Conservation (phyloP, 2,888 invertebrate genomes). For the Mactromeris polynyma region DNA sequence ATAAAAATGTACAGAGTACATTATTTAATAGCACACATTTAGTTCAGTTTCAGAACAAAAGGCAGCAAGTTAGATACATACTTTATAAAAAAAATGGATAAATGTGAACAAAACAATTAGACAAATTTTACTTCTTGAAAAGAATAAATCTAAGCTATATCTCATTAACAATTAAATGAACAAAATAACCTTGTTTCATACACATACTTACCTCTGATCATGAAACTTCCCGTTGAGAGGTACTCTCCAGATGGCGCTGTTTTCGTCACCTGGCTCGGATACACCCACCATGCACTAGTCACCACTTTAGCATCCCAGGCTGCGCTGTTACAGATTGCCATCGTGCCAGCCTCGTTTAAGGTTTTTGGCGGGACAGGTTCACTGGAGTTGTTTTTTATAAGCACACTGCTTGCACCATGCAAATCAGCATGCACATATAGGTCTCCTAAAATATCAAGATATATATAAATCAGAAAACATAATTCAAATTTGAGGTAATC, state of each 20-base stretch:
- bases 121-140: too few species aligned
- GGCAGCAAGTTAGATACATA: too few species aligned
- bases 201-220: conserved; percentile 88
- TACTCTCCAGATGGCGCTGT: conserved; percentile 99
- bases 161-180: too few species aligned
- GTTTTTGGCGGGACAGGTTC: conserved; percentile 96
- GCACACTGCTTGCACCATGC: conserved; percentile 90
- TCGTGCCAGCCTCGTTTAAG: conserved; percentile 97
- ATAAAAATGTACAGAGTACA: too few species aligned
- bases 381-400: conserved; percentile 94
- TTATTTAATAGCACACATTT: too few species aligned
- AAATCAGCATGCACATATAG: conserved; percentile 98
- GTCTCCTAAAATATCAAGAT: conserved; percentile 89
- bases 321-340: conserved; percentile 96
- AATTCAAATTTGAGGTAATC: too few species aligned
- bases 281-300: conserved; percentile 98
- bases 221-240: conserved; percentile 92
- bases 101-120: too few species aligned
- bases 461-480: too few species aligned
- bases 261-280: conserved; percentile 96
- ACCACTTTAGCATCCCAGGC: conserved; percentile 99
- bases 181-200: too few species aligned
- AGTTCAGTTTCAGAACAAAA: too few species aligned
- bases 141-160: too few species aligned
- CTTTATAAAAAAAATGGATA: too few species aligned